phyloP scores from a whole-genome alignment of 2,888 invertebrate genomes.

The Acanthosepion pharaonis region DNA sequence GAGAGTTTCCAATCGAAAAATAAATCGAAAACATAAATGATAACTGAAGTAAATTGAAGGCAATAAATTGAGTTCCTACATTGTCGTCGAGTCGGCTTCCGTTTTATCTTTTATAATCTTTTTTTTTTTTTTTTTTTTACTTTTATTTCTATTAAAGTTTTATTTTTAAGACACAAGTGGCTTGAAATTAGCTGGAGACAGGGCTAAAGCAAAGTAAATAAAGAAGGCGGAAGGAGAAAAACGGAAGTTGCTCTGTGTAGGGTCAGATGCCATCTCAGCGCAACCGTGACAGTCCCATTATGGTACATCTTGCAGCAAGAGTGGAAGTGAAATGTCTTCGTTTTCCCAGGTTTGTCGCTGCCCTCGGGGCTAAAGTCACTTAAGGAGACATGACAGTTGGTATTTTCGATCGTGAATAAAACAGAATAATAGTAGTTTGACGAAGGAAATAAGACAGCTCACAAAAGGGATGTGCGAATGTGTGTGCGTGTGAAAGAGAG shows the following conservation, averaged over 20 bases:
- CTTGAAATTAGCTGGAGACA: background rate
- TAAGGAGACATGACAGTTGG: background rate
- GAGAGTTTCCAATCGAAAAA: too few species aligned
- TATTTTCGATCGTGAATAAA: background rate
- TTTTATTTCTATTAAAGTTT: background rate
- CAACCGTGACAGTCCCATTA: background rate
- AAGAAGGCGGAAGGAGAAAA: background rate
- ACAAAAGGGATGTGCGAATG: background rate
- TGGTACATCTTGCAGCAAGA: background rate
- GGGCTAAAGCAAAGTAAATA: background rate
- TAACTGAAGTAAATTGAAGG: too few species aligned
- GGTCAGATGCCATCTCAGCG: background rate
- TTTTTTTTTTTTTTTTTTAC: background rate
- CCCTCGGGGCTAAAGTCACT: background rate
- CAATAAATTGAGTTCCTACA: background rate
- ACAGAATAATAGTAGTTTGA: background rate
- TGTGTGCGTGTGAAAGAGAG: too few species aligned
- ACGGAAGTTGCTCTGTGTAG: background rate
- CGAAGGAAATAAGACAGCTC: background rate
- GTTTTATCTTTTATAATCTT: background rate
- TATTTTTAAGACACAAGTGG: background rate
- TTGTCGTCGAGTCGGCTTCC: background rate
- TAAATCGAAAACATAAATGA: too few species aligned
- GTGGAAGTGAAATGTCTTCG: background rate
- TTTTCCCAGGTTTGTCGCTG: background rate